phyloP scores from a whole-genome alignment of 1,140 invertebrate species.

The Papilio helenus region DNA sequence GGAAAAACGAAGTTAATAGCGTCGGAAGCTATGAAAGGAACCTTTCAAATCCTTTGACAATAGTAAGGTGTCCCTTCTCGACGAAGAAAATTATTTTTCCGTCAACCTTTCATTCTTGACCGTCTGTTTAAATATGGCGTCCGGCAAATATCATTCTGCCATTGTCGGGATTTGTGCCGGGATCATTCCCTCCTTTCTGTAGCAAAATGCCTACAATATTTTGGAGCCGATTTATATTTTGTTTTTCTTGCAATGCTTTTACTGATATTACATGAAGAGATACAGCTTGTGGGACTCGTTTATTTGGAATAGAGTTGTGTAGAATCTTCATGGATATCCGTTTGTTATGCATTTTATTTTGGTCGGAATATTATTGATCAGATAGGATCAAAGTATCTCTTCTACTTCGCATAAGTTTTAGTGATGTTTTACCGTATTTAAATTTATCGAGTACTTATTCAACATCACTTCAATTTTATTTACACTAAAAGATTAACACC shows the following conservation, averaged over 20 bases:
- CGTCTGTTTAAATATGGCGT: conserved; percentile 60
- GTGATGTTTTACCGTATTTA: too few species aligned
- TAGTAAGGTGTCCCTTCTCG: conserved; percentile 68
- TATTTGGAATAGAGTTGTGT: background rate
- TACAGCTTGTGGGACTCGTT: conserved; percentile 24
- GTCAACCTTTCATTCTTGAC: conserved; percentile 60
- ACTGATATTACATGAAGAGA: conserved; percentile 45
- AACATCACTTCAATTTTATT: background rate
- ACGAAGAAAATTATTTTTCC: conserved; percentile 76
- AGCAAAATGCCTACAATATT: conserved; percentile 29
- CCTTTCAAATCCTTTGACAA: conserved; percentile 77
- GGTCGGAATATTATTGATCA: background rate
- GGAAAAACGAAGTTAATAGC: conserved; percentile 62
- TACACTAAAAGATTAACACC: background rate
- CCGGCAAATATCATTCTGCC: conserved; percentile 49
- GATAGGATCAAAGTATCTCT: background rate
- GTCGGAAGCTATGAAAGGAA: conserved; percentile 67
- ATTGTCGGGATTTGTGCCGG: conserved; percentile 37
- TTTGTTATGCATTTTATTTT: conserved; percentile 19
- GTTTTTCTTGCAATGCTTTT: conserved; percentile 46
- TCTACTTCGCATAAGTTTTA: too few species aligned
- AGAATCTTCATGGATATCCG: background rate
- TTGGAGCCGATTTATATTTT: conserved; percentile 27
- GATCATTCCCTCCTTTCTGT: conserved; percentile 37
- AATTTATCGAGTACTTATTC: background rate